Base-by-base conservation (phyloP, 2,888 invertebrate genomes). In the Mellilla xanthometata region DNA sequence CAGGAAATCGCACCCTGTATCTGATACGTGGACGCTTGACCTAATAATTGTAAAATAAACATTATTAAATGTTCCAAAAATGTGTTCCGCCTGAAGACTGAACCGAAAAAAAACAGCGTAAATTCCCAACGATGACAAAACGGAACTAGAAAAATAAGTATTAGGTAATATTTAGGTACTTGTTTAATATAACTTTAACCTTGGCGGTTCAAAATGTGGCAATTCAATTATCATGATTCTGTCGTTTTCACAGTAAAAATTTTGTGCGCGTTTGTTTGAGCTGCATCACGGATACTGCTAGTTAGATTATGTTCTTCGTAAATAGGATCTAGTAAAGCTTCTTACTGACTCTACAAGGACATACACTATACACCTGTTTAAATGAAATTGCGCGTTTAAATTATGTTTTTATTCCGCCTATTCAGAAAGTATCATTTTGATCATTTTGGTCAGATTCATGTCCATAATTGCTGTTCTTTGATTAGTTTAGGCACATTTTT, bases 181-280 rank as follows among this genome's bases (percentile, higher is more conserved):
- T 27, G 36, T 76, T 71, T 71, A 70, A 66, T 68, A 68, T 68
- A 65, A 61, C 47, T 52, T 58, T 45, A 74, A 52, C 82, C 84
- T 84, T 76, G 81, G 60, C 53, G 45, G 44, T 54, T 48, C 49
- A 36, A 48, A 38, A 68, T 65, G 72, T 80, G 76, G 66, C 65
- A 76, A 81, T 74, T 73, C 61, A 70, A 85, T 85, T 84, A 84
- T 61, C 84, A 78, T 63, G 62, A 68, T 64, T 64, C 54, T 44
- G 65, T 59, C 55, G 65, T 68, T 70, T 76, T 64, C 60, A 60
- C 49, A 38, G 58, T 56, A 67, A 58, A 56, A 45, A 39, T 46
- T 40, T 43, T 12, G 38, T 44, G 23, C 22, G 23, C 44, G 34
- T 49, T 44, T 50, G 32, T 49, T 41, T 32, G 43, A 6, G 24